Conservation (phyloP, 2,113 vertebrate species). For the Edolisoma coerulescens region DNA sequence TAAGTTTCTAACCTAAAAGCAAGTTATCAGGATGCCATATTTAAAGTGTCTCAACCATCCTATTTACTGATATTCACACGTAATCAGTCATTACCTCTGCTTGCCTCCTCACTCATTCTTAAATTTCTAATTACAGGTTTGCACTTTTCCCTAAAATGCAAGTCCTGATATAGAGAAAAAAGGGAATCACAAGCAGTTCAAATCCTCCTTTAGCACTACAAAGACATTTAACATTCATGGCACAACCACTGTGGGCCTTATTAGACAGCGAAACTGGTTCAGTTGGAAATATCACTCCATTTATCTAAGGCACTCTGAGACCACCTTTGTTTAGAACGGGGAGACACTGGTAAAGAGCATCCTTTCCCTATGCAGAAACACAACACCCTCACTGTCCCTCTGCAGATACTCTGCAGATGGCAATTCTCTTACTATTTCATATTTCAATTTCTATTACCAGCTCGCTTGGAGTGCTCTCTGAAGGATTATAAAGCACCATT, state of each 20-base stretch:
- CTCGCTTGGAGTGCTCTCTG: background rate
- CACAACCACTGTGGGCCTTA: background rate
- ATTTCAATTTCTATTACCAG: background rate
- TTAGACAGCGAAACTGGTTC: background rate
- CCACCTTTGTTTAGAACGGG: background rate
- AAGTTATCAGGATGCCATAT: background rate
- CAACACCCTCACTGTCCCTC: background rate
- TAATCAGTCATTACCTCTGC: background rate
- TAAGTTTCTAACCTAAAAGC: background rate
- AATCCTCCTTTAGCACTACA: background rate
- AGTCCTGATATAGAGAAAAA: background rate
- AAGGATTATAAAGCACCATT: constrained; percentile 9
- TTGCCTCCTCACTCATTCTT: background rate
- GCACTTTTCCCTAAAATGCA: background rate
- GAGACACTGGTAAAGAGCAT: background rate
- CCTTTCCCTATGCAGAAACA: background rate
- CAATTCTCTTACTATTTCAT: background rate
- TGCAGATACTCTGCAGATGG: background rate
- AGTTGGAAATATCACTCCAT: background rate
- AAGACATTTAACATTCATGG: background rate
- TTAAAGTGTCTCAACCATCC: background rate
- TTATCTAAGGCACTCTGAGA: background rate
- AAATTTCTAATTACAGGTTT: constrained; percentile 28
- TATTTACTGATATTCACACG: background rate
- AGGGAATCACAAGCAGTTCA: background rate